Conservation (phyloP, 1,140 invertebrate genomes). For the Drosophila nigrodunni region DNA sequence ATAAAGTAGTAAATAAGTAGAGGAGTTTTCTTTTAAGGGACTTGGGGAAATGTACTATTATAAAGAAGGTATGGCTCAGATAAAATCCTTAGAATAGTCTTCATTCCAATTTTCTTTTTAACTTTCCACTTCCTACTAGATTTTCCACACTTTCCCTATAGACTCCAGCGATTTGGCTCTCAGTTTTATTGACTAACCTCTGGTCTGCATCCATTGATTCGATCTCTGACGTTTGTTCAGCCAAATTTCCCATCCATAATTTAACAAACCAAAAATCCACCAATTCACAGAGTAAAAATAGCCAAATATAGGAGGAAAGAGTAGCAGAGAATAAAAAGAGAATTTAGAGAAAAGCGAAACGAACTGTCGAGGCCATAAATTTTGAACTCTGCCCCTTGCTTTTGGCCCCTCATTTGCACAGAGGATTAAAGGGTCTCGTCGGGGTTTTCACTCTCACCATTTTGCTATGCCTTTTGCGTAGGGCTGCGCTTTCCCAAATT, state of each 20-base stretch:
- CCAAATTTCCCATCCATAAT: constrained; percentile 74
- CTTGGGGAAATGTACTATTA: too few species aligned
- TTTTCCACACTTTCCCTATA: background rate
- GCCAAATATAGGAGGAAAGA: constrained; percentile 20
- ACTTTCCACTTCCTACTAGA: too few species aligned
- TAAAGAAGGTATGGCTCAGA: too few species aligned
- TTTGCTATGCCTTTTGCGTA: constrained; percentile 70
- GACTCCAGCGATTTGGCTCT: background rate
- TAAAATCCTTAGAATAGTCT: too few species aligned
- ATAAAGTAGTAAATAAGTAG: background rate
- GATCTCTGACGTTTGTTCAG: constrained; percentile 60
- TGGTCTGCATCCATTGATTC: constrained; percentile 24
- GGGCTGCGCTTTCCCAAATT: constrained; percentile 55
- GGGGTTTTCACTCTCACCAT: constrained; percentile 73
- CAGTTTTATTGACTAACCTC: constrained; percentile 64
- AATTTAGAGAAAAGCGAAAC: constrained; percentile 44
- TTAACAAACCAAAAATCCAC: constrained; percentile 44
- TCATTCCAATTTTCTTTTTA: too few species aligned
- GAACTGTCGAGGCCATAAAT: constrained; percentile 65
- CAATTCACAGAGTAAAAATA: constrained; percentile 57
- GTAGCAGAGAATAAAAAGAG: constrained; percentile 1
- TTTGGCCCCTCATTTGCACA: constrained; percentile 65
- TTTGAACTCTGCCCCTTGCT: constrained; percentile 50
- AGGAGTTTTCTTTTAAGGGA: too few species aligned
- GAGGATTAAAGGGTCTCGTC: constrained; percentile 79